These are phyloP conservation scores for Lamproptera curius DNA, from an alignment of 2,888 invertebrate species.

Conservation along the genomic window DNA sequence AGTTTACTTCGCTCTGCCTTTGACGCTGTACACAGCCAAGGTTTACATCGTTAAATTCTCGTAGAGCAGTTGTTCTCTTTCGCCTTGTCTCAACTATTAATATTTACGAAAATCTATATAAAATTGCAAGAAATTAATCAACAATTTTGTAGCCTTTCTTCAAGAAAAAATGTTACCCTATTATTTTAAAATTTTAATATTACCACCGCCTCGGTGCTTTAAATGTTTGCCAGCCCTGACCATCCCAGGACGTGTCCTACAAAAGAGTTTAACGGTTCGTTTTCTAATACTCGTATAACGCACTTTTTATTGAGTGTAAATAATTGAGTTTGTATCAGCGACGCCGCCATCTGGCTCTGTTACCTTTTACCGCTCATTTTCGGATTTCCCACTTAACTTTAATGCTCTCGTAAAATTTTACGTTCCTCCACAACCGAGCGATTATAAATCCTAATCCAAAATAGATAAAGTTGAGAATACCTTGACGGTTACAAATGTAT, in stretches of 20 bases:
- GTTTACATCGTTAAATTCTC: too few relatives aligned
- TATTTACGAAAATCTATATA: too few relatives aligned
- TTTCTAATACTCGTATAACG: conserved; percentile 73
- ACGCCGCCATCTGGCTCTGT: conserved; percentile 66
- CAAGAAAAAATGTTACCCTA: too few relatives aligned
- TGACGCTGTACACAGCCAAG: too few relatives aligned
- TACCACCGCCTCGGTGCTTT: neutral
- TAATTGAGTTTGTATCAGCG: conserved; percentile 75
- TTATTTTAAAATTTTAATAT: neutral
- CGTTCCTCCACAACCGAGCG: conserved; percentile 37
- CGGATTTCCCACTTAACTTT: conserved; percentile 77
- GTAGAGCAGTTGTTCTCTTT: too few relatives aligned
- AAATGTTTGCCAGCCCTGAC: conserved; percentile 6
- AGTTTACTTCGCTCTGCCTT: too few relatives aligned
- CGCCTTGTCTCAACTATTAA: too few relatives aligned
- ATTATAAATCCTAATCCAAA: conserved; percentile 43
- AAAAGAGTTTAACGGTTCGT: conserved; percentile 60
- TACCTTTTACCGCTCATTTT: conserved; percentile 69
- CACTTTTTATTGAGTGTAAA: conserved; percentile 78
- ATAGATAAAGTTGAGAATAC: conserved; percentile 29
- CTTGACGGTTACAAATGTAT: conserved; percentile 37
- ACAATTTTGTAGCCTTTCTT: too few relatives aligned
- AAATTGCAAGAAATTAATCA: too few relatives aligned
- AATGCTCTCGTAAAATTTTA: conserved; percentile 71
- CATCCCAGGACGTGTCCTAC: conserved; percentile 36